Percentiles rank a stretch among this genome's conserved stretches.
These are phyloP conservation scores for Sibirionetta formosa DNA, from an alignment of 2,797 vertebrate species.

Conservation along the genomic window DNA sequence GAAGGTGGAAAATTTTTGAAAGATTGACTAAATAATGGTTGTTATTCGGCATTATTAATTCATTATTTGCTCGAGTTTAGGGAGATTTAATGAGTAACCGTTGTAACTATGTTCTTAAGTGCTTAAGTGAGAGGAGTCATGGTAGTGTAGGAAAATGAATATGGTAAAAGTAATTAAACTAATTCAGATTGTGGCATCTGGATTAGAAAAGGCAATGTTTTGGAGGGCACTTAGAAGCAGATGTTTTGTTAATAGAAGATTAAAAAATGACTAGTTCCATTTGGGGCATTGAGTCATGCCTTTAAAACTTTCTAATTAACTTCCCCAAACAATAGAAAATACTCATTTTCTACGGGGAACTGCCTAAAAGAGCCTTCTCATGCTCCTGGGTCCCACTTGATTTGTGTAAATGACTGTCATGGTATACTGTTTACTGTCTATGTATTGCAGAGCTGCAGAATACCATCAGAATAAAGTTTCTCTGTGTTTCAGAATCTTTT, in stretches of 20 bases:
- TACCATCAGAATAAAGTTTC: background rate
- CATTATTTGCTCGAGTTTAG: constrained; percentile 1
- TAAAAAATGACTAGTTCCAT: constrained; percentile 16
- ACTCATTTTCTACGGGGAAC: background rate
- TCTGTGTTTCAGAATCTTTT: background rate
- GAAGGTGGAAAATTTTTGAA: background rate
- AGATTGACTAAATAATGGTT: background rate
- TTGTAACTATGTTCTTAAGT: constrained; percentile 31
- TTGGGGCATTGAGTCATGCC: background rate
- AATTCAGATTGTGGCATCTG: constrained; percentile 24
- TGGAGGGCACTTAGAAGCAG: constrained; percentile 41
- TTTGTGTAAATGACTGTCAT: background rate
- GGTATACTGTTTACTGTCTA: background rate
- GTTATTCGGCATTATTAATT: constrained; percentile 34
- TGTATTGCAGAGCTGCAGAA: background rate
- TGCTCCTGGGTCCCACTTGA: background rate
- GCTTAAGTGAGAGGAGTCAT: constrained; percentile 20
- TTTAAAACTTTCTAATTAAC: constrained; percentile 30
- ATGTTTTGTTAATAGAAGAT: constrained; percentile 47
- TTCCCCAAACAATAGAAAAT: constrained; percentile 9
- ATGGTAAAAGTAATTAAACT: constrained; percentile 53
- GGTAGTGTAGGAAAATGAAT: constrained; percentile 35
- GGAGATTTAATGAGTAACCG: background rate
- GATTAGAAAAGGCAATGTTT: constrained; percentile 37
- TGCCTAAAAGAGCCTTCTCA: background rate